Percentiles rank a stretch among this genome's conserved stretches.
Evolutionary conservation across 2,797 vertebrate genomes (phyloP).

Genomic region (Peromyscus eremicus): DNA sequence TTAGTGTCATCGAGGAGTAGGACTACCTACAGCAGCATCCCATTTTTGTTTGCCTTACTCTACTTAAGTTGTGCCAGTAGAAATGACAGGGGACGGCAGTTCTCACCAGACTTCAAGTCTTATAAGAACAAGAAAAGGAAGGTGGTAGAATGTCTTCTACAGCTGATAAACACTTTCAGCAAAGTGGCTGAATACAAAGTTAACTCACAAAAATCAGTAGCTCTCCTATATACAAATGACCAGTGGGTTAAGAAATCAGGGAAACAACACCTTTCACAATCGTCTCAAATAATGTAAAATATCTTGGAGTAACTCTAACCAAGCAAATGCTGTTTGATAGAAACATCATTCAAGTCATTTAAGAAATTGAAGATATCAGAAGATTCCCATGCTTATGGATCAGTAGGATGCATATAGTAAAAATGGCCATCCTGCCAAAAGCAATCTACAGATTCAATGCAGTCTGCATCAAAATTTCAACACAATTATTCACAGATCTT

Average conservation of each 20-base stretch:
- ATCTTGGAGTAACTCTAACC: background rate
- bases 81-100: background rate
- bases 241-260: background rate
- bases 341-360: background rate
- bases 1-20: background rate
- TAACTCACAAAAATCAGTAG: background rate
- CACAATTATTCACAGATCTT: background rate
- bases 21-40: conserved; percentile 6
- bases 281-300: background rate
- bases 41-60: conserved; percentile 5
- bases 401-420: background rate
- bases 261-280: background rate
- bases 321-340: background rate
- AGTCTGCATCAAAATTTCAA: background rate
- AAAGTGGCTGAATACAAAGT: background rate
- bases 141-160: background rate
- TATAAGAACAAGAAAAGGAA: background rate
- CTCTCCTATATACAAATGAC: background rate
- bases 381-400: background rate
- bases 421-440: background rate
- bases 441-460: background rate
- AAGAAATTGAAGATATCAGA: background rate
- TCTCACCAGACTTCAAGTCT: background rate
- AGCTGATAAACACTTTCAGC: background rate
- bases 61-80: conserved; percentile 14